These are phyloP conservation scores for Sipha flava DNA, from an alignment of 1,140 invertebrate genomes.

Conservation along the genomic window DNA sequence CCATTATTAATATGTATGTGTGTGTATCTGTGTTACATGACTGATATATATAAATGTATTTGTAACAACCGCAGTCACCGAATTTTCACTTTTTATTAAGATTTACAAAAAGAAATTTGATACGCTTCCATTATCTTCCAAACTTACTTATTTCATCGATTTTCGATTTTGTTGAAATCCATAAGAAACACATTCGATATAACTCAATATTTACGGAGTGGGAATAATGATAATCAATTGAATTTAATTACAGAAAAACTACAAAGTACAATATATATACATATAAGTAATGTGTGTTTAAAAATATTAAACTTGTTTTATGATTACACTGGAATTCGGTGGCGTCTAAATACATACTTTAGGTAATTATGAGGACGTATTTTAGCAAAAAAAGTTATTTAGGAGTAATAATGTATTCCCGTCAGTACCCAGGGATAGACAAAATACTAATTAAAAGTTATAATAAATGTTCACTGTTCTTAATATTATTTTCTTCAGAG, in stretches of 20 bases:
- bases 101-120: not conserved
- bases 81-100: not conserved
- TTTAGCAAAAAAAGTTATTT: not conserved
- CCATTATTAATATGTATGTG: not conserved
- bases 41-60: not conserved
- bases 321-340: too few species aligned
- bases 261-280: too few species aligned
- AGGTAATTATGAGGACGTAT: too few species aligned
- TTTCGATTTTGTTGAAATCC: not conserved
- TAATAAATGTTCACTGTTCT: not conserved
- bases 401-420: not conserved
- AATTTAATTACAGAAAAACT: too few species aligned
- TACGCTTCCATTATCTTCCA: not conserved
- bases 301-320: too few species aligned
- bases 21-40: not conserved
- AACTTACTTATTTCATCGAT: not conserved
- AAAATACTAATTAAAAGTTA: not conserved
- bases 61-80: not conserved
- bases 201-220: not conserved
- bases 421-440: not conserved
- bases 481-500: not conserved
- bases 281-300: too few species aligned
- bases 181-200: not conserved
- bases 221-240: not conserved
- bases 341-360: too few species aligned